phyloP scores from a whole-genome alignment of 2,113 vertebrate genomes.

The mouse (Mus musculus) region DNA sequence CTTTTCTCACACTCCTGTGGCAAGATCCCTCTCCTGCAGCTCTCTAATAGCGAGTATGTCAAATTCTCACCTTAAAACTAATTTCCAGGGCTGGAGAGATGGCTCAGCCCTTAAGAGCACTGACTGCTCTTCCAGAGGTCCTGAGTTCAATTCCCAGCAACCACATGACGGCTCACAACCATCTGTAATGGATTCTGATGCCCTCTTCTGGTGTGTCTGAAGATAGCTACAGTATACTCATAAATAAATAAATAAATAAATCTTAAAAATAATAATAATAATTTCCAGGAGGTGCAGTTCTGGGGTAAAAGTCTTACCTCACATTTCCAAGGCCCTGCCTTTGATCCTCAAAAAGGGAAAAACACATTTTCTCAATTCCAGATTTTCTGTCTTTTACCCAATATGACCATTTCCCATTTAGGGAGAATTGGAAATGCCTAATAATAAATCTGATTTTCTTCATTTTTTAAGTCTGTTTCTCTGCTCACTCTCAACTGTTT shows the following conservation, averaged over 20 bases:
- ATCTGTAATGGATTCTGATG: too few species aligned
- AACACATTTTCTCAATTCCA: not conserved
- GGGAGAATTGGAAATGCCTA: not conserved
- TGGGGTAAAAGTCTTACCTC: not conserved
- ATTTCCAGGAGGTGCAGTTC: not conserved
- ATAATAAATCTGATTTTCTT: not conserved
- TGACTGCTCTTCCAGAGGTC: too few species aligned
- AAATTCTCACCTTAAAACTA: not conserved
- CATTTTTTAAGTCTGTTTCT: not conserved
- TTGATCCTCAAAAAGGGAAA: not conserved
- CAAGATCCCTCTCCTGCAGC: not conserved
- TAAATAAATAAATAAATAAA: too few species aligned
- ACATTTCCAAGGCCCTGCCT: not conserved
- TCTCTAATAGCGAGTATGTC: conserved; percentile 2
- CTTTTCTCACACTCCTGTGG: not conserved
- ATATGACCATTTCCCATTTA: not conserved
- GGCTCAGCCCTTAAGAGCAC: too few species aligned
- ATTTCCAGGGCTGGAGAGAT: not conserved
- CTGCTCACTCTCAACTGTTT: not conserved
- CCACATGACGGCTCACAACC: too few species aligned
- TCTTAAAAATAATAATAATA: too few species aligned
- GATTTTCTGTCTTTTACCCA: conserved; percentile 3
- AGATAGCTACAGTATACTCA: too few species aligned
- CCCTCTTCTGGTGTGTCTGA: too few species aligned
- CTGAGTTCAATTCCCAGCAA: too few species aligned